Conservation (phyloP, 1,140 invertebrate species). For the Helicoverpa zea region DNA sequence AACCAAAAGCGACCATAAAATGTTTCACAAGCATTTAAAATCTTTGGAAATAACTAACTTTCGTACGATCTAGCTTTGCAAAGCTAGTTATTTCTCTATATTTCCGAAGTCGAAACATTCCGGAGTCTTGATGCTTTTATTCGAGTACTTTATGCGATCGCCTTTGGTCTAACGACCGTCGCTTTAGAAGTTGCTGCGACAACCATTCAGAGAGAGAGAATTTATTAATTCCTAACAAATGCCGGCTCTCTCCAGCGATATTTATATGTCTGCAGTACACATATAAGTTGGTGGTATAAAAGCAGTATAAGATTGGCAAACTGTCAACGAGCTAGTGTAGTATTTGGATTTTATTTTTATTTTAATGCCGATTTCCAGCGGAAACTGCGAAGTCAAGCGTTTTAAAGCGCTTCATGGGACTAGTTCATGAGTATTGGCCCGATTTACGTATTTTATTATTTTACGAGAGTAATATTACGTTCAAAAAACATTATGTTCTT, state of each 20-base stretch:
- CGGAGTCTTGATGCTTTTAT: not conserved
- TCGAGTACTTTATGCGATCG: constrained; percentile 29
- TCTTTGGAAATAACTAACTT: not conserved
- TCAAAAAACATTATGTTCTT: too few relatives aligned
- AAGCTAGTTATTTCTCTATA: not conserved
- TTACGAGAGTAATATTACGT: too few relatives aligned
- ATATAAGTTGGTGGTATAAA: constrained; percentile 2
- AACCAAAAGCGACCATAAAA: not conserved
- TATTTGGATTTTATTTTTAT: not conserved
- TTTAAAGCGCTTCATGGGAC: too few relatives aligned
- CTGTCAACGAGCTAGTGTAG: constrained; percentile 20
- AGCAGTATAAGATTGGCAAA: constrained; percentile 39
- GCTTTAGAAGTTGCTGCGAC: constrained; percentile 14
- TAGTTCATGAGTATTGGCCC: too few relatives aligned
- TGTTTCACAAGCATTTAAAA: not conserved
- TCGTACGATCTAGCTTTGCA: not conserved
- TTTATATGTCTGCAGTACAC: constrained; percentile 50
- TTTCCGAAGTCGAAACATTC: constrained; percentile 21
- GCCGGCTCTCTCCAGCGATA: constrained; percentile 42
- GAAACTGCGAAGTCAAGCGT: not conserved
- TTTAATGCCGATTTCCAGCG: constrained; percentile 5
- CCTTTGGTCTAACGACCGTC: not conserved
- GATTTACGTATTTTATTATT: too few relatives aligned
- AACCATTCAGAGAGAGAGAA: constrained; percentile 17
- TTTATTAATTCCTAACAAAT: constrained; percentile 52